Base-by-base conservation (phyloP, 2,113 vertebrate species). In the Origma solitaria region DNA sequence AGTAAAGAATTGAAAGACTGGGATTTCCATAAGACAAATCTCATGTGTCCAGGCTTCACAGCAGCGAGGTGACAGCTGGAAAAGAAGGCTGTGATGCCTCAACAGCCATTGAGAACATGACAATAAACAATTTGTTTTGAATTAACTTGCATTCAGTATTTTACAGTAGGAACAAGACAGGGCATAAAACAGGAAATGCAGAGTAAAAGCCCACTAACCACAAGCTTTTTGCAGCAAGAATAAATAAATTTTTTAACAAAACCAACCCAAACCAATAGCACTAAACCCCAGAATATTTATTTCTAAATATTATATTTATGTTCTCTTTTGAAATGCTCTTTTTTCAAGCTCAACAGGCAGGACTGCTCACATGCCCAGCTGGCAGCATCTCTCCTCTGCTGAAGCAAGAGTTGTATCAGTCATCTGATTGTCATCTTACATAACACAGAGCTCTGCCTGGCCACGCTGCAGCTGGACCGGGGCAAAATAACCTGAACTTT, bases 101-200 rank as follows among this genome's bases (percentile, higher is more conserved):
- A n/a, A 40, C 23, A 72, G 40, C 37, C 62, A 86, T 12, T 82
- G 78, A 42, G 57, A 77, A 69, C 47, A 57, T 49, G 50, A 64
- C 57, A 95, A 58, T 64, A 92, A 95, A 54, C 61, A 84, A 62
- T 60, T 88, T 93, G 80, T 47, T 86, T 89, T 60, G 4, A 31
- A 86, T 88, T 91, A 88, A 85, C 66, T 89, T 2, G 11, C 82
- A 72, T 90, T 94, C 75, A 81, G 62, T 86, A 84, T 96, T 97
- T 96, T 95, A 95, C 37, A 58, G 56, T n/a, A 76, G 77, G 62
- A 96, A 78, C 58, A 93, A 85, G 73, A 75, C 83, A 97, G 86
- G 88, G 53, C 94, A 95, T 94, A 61, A 33, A 60, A 92, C 81
- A 95, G 95, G 94, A 97, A 97, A 79, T 72, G 86, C n/a, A 93